Conservation (phyloP, 2,113 vertebrate species). For the Equus quagga region DNA sequence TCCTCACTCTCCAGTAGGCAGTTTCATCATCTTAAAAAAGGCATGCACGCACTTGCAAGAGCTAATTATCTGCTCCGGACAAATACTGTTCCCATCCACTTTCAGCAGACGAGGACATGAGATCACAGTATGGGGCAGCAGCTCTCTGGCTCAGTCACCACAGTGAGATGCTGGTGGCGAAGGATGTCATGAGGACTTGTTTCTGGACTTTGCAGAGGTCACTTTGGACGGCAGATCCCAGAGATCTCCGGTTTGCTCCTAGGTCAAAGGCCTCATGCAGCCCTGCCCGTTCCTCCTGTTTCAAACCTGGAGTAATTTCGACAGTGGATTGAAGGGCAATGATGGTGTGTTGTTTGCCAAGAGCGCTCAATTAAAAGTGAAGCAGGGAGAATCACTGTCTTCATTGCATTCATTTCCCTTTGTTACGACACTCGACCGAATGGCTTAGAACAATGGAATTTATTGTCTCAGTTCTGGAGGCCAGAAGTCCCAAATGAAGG, state of each 20-base stretch:
- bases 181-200: accelerated
- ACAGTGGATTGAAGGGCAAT: neutral
- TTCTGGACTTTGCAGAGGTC: neutral
- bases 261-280: neutral
- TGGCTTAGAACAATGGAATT: neutral
- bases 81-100: no score
- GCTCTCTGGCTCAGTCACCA: neutral
- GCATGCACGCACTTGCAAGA: neutral
- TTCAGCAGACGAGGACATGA: neutral
- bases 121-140: accelerated
- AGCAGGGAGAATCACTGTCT: neutral
- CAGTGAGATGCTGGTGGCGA: neutral
- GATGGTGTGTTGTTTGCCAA: neutral
- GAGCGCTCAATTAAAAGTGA: neutral
- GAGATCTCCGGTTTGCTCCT: neutral
- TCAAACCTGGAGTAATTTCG: neutral
- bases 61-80: neutral
- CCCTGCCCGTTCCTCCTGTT: neutral
- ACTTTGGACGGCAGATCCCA: neutral
- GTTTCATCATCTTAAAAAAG: neutral
- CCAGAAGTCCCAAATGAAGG: neutral
- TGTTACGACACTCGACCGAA: no score
- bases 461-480: neutral
- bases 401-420: neutral
- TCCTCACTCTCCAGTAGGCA: neutral